These are phyloP conservation scores for Collichthys lucidus DNA, from an alignment of 2,113 vertebrate species.

Conservation along the genomic window DNA sequence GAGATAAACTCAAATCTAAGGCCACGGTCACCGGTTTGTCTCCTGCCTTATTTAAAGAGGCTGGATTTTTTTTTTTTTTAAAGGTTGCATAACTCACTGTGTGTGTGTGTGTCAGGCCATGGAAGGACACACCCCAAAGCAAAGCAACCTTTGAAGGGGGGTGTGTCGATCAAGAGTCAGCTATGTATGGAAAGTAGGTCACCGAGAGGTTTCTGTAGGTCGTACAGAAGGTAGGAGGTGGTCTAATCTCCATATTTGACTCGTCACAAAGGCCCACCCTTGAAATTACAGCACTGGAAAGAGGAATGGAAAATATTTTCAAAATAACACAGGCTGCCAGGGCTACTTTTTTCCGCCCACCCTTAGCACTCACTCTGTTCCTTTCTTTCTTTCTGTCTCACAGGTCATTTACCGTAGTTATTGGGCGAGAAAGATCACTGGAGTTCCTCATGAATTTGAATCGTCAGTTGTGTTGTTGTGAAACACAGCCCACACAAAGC, in stretches of 20 bases:
- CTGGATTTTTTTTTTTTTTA: slow-evolving; percentile 6
- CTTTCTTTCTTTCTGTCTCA: neutral
- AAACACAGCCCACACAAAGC: slow-evolving; percentile 35
- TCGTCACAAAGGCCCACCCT: neutral
- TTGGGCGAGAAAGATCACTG: neutral
- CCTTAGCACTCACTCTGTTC: neutral
- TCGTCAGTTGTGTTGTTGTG: neutral
- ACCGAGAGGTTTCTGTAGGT: slow-evolving; percentile 51
- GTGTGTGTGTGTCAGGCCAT: slow-evolving; percentile 37
- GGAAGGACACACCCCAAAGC: slow-evolving; percentile 53
- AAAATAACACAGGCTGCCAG: neutral
- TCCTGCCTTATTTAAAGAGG: neutral
- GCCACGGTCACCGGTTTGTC: neutral
- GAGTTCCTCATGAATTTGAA: slow-evolving; percentile 17
- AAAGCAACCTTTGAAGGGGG: slow-evolving; percentile 49
- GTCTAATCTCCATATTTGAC: slow-evolving; percentile 52
- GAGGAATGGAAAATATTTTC: neutral
- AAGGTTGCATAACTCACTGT: slow-evolving; percentile 56
- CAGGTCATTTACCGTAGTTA: neutral
- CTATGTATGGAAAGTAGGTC: slow-evolving; percentile 81
- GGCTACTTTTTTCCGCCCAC: neutral
- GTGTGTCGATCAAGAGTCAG: slow-evolving; percentile 31
- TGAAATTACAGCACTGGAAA: neutral
- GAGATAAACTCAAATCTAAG: slow-evolving; percentile 11
- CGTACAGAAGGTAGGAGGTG: slow-evolving; percentile 23